phyloP scores from a whole-genome alignment of 2,797 vertebrate genomes.

The Anguilla obscura region DNA sequence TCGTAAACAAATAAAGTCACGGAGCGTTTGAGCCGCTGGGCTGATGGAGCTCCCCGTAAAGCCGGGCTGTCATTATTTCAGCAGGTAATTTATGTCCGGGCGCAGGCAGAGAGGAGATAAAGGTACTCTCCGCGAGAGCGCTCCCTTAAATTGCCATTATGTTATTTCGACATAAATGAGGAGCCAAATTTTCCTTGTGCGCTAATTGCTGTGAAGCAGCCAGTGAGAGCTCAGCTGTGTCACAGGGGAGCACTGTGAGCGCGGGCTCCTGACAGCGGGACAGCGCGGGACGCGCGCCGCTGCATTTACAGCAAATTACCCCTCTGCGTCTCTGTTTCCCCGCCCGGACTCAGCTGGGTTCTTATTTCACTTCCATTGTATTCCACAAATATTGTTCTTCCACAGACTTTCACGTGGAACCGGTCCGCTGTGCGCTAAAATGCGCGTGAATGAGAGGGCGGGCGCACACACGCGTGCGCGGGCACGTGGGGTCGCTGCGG shows the following conservation, averaged over 20 bases:
- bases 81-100: conserved; percentile 8
- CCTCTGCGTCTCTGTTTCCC: neutral
- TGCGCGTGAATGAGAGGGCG: neutral
- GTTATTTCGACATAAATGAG: conserved; percentile 1
- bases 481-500: neutral
- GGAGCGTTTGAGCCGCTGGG: neutral
- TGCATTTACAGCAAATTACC: neutral
- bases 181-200: neutral
- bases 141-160: conserved; percentile 21
- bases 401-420: neutral
- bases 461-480: neutral
- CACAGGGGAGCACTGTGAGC: neutral
- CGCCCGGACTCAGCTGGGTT: neutral
- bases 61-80: neutral
- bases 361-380: neutral
- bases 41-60: neutral
- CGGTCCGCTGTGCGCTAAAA: neutral
- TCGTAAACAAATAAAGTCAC: neutral
- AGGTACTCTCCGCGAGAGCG: neutral
- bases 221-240: neutral
- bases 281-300: neutral
- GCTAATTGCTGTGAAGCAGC: conserved; percentile 14
- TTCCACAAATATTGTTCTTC: neutral
- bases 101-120: neutral
- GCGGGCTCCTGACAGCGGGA: neutral